Conservation (phyloP, 2,113 vertebrate genomes). For the Origma solitaria region DNA sequence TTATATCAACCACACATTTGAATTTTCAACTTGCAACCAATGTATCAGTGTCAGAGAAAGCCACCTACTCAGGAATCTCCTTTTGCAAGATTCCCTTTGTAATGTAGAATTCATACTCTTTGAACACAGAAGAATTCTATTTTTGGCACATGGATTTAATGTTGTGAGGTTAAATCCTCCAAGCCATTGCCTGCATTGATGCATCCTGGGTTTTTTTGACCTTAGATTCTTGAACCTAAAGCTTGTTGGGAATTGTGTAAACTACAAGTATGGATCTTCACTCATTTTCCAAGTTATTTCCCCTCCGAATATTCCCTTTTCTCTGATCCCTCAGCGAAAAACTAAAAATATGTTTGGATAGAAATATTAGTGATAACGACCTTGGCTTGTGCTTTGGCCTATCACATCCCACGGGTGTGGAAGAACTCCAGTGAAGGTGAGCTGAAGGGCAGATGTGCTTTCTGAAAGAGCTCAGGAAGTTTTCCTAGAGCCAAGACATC, state of each 20-base stretch:
- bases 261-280: constrained; percentile 36
- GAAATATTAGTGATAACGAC: constrained; percentile 23
- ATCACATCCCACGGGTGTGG: not conserved
- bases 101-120: not conserved
- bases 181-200: not conserved
- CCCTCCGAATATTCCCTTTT: constrained; percentile 21
- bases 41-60: not conserved
- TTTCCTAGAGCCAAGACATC: not conserved
- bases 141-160: not conserved
- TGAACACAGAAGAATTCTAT: not conserved
- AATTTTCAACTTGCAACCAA: not conserved
- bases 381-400: constrained; percentile 29
- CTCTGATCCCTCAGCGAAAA: not conserved
- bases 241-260: constrained; percentile 3
- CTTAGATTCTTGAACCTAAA: constrained; percentile 56
- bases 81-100: not conserved
- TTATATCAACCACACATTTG: not conserved
- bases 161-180: not conserved
- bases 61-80: not conserved
- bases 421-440: constrained; percentile 31
- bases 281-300: constrained; percentile 39
- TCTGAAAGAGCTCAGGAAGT: not conserved
- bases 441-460: constrained; percentile 1
- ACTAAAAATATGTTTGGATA: constrained; percentile 31
- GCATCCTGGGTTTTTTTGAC: not conserved